These are phyloP conservation scores for Branchellion lobata DNA, from an alignment of 2,888 invertebrate genomes.

Conservation along the genomic window DNA sequence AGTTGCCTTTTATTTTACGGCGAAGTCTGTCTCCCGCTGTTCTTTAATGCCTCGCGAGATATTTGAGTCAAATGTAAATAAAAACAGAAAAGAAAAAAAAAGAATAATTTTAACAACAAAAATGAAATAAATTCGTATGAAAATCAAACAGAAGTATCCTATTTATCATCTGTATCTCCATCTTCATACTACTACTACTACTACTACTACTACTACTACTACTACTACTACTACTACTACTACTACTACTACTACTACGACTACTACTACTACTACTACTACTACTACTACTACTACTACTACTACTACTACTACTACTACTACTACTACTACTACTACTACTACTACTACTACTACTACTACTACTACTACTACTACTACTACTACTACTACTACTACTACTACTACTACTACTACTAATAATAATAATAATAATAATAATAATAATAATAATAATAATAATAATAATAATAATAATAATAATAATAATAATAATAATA, in stretches of 20 bases:
- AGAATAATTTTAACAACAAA: constrained; percentile 1
- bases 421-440: neutral
- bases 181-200: neutral
- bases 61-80: no score
- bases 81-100: neutral
- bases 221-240: neutral
- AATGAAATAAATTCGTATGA: neutral
- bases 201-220: neutral
- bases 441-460: constrained; percentile 4
- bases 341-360: constrained; percentile 23
- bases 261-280: neutral
- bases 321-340: constrained; percentile 23
- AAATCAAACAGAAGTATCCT: no score
- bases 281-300: neutral
- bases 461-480: neutral
- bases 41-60: no score
- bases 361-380: constrained; percentile 27
- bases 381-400: constrained; percentile 23
- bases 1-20: no score
- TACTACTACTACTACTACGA: no score
- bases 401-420: constrained; percentile 8
- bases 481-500: constrained; percentile 10
- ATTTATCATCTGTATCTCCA: neutral
- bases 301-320: constrained; percentile 24
- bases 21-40: no score